Evolutionary conservation across 2,888 invertebrate genomes (phyloP), one percentile per base, ranked within the genome.

Genomic region (Didymodactylos carnosus): DNA sequence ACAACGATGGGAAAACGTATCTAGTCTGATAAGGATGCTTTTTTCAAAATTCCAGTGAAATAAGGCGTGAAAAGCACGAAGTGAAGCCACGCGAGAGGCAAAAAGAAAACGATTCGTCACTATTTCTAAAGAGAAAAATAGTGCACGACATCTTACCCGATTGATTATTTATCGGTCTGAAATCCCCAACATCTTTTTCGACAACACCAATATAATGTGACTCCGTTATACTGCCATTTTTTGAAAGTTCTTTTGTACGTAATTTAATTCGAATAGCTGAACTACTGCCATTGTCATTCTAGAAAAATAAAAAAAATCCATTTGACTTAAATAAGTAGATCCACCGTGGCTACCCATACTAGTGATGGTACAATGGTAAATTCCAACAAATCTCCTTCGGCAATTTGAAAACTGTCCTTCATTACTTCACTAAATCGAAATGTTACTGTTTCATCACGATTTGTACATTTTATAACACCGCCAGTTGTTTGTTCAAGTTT

Each of bases 321-420:
- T n/a, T n/a, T n/a, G n/a, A n/a, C n/a, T n/a, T n/a, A n/a, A n/a
- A n/a, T n/a, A n/a, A n/a, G n/a, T n/a, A n/a, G n/a, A n/a, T n/a
- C n/a, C n/a, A n/a, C n/a, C n/a, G n/a, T n/a, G n/a, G n/a, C n/a
- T n/a, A n/a, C n/a, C n/a, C n/a, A n/a, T n/a, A n/a, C n/a, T n/a
- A n/a, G n/a, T n/a, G n/a, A n/a, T 16, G 35, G 6, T 6, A 35
- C 35, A 10, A 62, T 40, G 41, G 62, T 74, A 43, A 74, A 74
- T 43, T 74, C 74, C 27, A 74, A 46, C 39, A 39, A 16, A 62
- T 74, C 74, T n/a, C 74, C 74, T 29, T 62, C 62, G n/a, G 19
- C 35, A 4, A 62, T 62, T 62, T 62, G 62, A n/a, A 62, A 62
- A 62, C 35, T 62, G n/a, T 62, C 62, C 35, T 62, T 71, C 25